Evolutionary conservation across 2,113 vertebrate genomes (phyloP).

Genomic region (Gorsachius goisagi): DNA sequence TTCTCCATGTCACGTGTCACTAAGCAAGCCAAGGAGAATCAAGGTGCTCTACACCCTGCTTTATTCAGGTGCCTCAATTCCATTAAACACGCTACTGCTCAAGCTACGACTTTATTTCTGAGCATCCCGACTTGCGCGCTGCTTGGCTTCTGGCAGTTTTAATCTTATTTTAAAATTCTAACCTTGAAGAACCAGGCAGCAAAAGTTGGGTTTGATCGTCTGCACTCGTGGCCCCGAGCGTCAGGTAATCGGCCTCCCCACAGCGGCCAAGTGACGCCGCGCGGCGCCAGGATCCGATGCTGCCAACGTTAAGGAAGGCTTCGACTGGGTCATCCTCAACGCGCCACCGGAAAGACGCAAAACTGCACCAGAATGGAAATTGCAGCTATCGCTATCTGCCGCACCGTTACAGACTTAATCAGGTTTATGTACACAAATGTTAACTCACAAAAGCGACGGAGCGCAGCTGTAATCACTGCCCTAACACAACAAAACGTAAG

Average conservation of each 20-base stretch:
- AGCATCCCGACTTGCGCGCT: background rate
- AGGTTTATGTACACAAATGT: conserved; percentile 7
- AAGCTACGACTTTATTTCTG: background rate
- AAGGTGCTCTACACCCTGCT: background rate
- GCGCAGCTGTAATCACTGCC: background rate
- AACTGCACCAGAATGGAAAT: conserved; percentile 23
- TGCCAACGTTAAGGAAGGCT: background rate
- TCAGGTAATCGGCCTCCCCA: background rate
- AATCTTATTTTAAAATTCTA: background rate
- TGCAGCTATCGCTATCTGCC: background rate
- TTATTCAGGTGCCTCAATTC: background rate
- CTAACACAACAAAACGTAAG: background rate
- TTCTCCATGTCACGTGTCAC: background rate
- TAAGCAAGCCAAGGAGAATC: background rate
- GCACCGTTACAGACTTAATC: conserved; percentile 1
- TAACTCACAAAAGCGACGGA: background rate
- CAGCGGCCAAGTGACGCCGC: background rate
- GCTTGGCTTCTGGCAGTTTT: background rate
- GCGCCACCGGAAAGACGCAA: background rate
- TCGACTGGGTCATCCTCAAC: background rate
- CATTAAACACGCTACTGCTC: background rate
- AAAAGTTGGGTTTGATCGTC: background rate
- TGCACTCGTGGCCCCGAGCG: background rate
- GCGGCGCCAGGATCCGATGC: background rate
- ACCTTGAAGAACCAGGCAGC: background rate